Conservation (phyloP, 1,140 invertebrate genomes). For the Aphidius gifuensis region DNA sequence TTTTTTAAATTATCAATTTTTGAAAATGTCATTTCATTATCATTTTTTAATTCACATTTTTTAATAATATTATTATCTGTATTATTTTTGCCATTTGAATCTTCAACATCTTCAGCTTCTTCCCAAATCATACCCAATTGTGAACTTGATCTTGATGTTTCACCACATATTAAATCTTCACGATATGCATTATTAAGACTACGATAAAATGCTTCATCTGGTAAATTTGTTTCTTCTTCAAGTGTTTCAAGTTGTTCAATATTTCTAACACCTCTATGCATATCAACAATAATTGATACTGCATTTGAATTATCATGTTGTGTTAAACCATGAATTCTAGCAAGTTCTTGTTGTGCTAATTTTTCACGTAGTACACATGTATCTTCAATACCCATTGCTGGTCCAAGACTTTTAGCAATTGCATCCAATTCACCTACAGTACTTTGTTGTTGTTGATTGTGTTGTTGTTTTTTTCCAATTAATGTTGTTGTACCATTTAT, state of each 20-base stretch:
- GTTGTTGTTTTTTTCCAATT: too few relatives aligned
- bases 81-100: constrained; percentile 50
- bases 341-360: constrained; percentile 45
- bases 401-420: constrained; percentile 46
- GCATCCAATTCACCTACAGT: constrained; percentile 46
- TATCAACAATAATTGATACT: constrained; percentile 46
- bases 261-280: constrained; percentile 52
- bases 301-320: constrained; percentile 41
- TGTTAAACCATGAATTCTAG: constrained; percentile 45
- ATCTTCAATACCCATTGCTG: constrained; percentile 47
- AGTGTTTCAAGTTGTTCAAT: constrained; percentile 52
- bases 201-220: constrained; percentile 84
- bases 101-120: constrained; percentile 56
- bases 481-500: constrained; percentile 35
- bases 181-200: constrained; percentile 84
- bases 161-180: constrained; percentile 70
- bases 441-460: constrained; percentile 29
- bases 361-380: constrained; percentile 47
- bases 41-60: constrained; percentile 31
- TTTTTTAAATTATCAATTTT: constrained; percentile 26
- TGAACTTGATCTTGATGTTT: constrained; percentile 61
- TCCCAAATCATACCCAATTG: constrained; percentile 83
- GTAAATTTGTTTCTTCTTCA: constrained; percentile 57
- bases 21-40: constrained; percentile 27
- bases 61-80: constrained; percentile 35